Evolutionary conservation across 2,797 vertebrate species (phyloP).

Genomic region (Caiman crocodilus): DNA sequence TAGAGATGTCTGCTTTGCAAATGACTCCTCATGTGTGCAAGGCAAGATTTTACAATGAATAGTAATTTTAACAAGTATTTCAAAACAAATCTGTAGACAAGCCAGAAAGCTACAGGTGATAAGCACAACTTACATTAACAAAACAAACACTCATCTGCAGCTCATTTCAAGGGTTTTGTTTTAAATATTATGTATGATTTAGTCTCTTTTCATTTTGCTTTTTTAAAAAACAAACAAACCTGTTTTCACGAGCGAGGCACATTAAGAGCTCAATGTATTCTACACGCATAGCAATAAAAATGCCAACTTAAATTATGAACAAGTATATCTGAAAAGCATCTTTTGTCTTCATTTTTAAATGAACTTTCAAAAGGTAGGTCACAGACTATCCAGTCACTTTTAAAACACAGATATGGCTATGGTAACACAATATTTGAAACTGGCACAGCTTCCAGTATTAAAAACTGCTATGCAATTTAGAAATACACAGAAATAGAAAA

Average conservation of each 20-base stretch:
- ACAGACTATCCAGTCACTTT: slow-evolving; percentile 34
- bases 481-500: slow-evolving; percentile 51
- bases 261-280: slow-evolving; percentile 67
- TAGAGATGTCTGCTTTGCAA: slow-evolving; percentile 61
- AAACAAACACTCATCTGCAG: slow-evolving; percentile 56
- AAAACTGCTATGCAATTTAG: slow-evolving; percentile 72
- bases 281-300: slow-evolving; percentile 71
- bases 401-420: slow-evolving; percentile 44
- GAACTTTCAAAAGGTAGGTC: neutral
- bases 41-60: slow-evolving; percentile 65
- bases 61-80: slow-evolving; percentile 70
- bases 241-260: slow-evolving; percentile 75
- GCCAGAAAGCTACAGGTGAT: slow-evolving; percentile 62
- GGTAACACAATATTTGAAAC: slow-evolving; percentile 55
- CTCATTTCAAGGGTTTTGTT: slow-evolving; percentile 59
- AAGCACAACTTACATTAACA: slow-evolving; percentile 65
- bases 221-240: slow-evolving; percentile 7
- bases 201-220: slow-evolving; percentile 67
- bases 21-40: slow-evolving; percentile 50
- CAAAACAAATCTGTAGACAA: slow-evolving; percentile 68
- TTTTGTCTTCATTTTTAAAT: slow-evolving; percentile 33
- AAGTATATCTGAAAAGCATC: slow-evolving; percentile 46
- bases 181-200: slow-evolving; percentile 50
- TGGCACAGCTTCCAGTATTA: slow-evolving; percentile 67
- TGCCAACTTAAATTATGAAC: slow-evolving; percentile 49